Evolutionary conservation across 37 sponge, comb jelly and placozoan genomes (phyloP).

Genomic region (Oscarella lobularis): DNA sequence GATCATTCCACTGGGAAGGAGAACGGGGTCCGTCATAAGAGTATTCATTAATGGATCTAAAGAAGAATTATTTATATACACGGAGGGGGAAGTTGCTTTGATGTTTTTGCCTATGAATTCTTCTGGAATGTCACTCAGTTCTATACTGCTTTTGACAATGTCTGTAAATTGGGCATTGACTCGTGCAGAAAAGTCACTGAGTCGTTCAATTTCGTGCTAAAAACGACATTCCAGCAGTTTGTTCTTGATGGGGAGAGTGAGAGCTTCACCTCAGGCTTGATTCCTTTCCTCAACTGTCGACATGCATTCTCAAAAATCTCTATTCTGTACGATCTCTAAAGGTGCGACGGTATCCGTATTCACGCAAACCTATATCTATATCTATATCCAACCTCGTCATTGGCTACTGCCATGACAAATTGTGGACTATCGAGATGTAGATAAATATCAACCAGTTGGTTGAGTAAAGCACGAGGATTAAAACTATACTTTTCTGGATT

Average conservation of each 20-base stretch:
- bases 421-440: slow-evolving; percentile 59
- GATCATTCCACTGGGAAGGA: slow-evolving; percentile 79
- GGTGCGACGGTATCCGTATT: background rate
- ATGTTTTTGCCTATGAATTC: slow-evolving; percentile 65
- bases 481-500: slow-evolving; percentile 86
- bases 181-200: background rate
- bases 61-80: background rate
- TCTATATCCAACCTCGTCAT: slow-evolving; percentile 42
- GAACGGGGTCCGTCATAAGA: slow-evolving; percentile 84
- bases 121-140: slow-evolving; percentile 57
- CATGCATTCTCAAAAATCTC: slow-evolving; percentile 67
- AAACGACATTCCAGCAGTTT: background rate
- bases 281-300: slow-evolving; percentile 34
- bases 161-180: background rate
- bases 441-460: slow-evolving; percentile 80
- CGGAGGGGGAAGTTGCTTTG: background rate
- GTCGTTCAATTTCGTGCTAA: background rate
- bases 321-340: slow-evolving; percentile 58
- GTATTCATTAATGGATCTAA: slow-evolving; percentile 95
- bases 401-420: slow-evolving; percentile 69
- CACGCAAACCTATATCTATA: too few species aligned
- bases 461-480: slow-evolving; percentile 61
- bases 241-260: too few species aligned
- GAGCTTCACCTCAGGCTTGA: slow-evolving; percentile 32
- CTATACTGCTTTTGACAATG: slow-evolving; percentile 26